Conservation (phyloP, 2,888 invertebrate genomes). For the Mellilla xanthometata region DNA sequence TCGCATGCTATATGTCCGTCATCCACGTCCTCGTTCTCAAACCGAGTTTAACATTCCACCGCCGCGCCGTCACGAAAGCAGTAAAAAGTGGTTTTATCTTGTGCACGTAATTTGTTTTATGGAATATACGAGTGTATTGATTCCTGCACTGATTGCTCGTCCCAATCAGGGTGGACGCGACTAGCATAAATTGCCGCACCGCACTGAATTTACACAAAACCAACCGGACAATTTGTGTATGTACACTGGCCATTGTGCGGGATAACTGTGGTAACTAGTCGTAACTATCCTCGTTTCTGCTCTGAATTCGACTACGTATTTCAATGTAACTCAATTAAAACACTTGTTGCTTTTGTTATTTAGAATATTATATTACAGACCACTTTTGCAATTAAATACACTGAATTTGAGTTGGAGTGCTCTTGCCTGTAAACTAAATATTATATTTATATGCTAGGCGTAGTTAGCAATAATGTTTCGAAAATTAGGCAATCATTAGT, state of each 20-base stretch:
- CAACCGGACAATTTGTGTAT: conserved; percentile 36
- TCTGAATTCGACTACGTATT: neutral
- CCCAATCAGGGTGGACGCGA: conserved; percentile 46
- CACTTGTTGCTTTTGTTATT: conserved; percentile 5
- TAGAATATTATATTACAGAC: neutral
- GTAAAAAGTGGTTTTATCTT: conserved; percentile 20
- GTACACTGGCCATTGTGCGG: conserved; percentile 7
- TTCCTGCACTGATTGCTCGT: conserved; percentile 40
- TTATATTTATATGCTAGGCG: too few species aligned
- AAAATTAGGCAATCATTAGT: too few species aligned
- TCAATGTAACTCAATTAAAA: conserved; percentile 1
- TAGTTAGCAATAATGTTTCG: too few species aligned
- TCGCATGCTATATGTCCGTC: conserved; percentile 17
- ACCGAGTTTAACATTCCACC: conserved; percentile 18
- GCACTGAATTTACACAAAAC: conserved; percentile 35
- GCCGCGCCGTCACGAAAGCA: conserved; percentile 21
- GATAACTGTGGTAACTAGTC: conserved; percentile 8
- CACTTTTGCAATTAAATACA: too few species aligned
- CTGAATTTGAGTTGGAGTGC: too few species aligned
- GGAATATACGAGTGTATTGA: conserved; percentile 32
- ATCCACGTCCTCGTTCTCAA: conserved; percentile 20
- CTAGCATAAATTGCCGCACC: conserved; percentile 35
- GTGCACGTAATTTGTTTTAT: conserved; percentile 25
- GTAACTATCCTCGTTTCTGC: conserved; percentile 9
- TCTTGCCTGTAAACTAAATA: too few species aligned